Conservation (phyloP, 2,888 invertebrate genomes). For the Pristionchus fissidentatus region DNA sequence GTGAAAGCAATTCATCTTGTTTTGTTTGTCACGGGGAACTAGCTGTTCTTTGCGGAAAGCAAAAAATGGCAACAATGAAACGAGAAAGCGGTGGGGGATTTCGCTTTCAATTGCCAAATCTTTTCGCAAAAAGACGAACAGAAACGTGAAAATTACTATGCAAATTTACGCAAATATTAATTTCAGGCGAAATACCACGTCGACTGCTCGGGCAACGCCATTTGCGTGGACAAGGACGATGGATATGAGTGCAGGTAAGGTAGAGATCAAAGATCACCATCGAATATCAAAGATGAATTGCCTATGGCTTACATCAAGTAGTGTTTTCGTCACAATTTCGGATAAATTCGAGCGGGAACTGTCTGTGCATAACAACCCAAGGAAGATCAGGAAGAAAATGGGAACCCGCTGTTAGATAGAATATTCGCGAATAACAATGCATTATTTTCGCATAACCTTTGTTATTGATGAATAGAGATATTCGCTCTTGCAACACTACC, state of each 20-base stretch:
- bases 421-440: too few relatives aligned
- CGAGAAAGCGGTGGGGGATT: not conserved
- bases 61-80: constrained; percentile 6
- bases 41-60: too few relatives aligned
- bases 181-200: constrained; percentile 61
- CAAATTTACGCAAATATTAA: not conserved
- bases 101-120: not conserved
- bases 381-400: too few relatives aligned
- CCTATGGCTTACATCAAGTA: too few relatives aligned
- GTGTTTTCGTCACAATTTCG: not conserved
- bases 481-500: not conserved
- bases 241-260: constrained; percentile 55
- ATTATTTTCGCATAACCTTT: not conserved
- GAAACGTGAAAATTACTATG: not conserved
- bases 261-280: not conserved
- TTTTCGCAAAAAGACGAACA: too few relatives aligned
- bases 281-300: not conserved
- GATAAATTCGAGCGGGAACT: not conserved
- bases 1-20: constrained; percentile 29
- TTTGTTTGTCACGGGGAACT: constrained; percentile 3
- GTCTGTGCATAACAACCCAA: too few relatives aligned
- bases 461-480: not conserved
- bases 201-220: constrained; percentile 73
- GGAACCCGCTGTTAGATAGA: not conserved
- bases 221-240: constrained; percentile 75